A percentile compares a stretch with the other conserved stretches of the same genome.
These are phyloP conservation scores for Smithornis capensis DNA, from an alignment of 2,113 vertebrate genomes.

Conservation along the genomic window DNA sequence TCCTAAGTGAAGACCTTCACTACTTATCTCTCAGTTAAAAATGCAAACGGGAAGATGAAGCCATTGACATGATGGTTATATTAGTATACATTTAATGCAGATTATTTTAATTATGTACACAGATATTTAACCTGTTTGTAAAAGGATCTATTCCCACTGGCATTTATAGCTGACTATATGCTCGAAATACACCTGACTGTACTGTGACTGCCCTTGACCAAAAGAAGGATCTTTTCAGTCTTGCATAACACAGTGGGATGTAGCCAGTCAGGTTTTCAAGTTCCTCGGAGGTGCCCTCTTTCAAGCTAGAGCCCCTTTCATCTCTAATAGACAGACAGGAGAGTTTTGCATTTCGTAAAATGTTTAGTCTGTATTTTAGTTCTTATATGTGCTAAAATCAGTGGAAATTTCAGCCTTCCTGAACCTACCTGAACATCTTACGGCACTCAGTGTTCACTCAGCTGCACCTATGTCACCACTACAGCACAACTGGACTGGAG, in stretches of 20 bases:
- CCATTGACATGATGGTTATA: background rate
- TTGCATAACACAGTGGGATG: background rate
- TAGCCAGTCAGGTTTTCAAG: background rate
- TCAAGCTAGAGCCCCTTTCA: background rate
- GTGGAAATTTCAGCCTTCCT: background rate
- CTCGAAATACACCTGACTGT: background rate
- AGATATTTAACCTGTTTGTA: background rate
- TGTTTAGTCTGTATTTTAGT: background rate
- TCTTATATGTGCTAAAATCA: background rate
- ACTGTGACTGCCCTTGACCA: background rate
- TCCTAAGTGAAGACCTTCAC: background rate
- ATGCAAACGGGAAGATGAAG: background rate
- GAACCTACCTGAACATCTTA: background rate
- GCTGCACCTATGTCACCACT: background rate
- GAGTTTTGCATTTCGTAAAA: slow-evolving; percentile 19
- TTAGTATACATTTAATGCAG: background rate
- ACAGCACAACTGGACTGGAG: background rate
- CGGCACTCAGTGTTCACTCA: rapidly evolving
- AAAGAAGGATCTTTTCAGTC: background rate
- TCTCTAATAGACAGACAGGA: background rate
- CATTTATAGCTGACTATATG: background rate
- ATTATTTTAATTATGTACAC: background rate
- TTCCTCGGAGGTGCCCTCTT: background rate
- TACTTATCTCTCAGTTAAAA: background rate
- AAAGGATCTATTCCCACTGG: background rate